Evolutionary conservation across 2,797 vertebrate genomes (phyloP), one percentile per base, ranked within the genome.

Genomic region (Synaphobranchus kaupii): DNA sequence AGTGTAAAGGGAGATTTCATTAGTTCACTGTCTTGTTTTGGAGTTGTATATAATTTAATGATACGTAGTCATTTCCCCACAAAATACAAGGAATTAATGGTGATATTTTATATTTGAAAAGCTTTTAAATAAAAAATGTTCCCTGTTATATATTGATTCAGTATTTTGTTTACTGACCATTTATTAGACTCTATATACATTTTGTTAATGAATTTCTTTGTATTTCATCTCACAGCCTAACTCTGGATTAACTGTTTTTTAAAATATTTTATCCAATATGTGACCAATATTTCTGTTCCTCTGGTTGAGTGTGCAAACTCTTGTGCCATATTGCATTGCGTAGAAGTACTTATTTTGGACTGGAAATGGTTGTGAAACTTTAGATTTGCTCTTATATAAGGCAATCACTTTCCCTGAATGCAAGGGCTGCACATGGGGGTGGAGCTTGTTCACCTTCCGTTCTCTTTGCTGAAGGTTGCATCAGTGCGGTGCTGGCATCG

Each of bases 371-470:
- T 31, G 3, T 20, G 4, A 13, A 44, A 28, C 47, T 82, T 82
- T 81, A 50, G 7, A 50, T 47, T 81, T 50, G 47, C 2, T 82
- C 6, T 82, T 56, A 83, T 34, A 34, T 83, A 56, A 56, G 78
- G 22, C 22, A 9, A 50, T 81, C 28, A 25, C 25, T 54, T 83
- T 34, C 28, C 52, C 82, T 83, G 82, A 54, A 31, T 34, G n/a
- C 52, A 31, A 54, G n/a, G n/a, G 4, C 78, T 54, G 50, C 54
- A 66, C 50, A 25, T 17, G 44, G 44, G 48, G 34, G 47, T 47
- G 71, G 22, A 39, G 83, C 73, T n/a, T 28, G 68, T 85, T 90
- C 88, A 93, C 87, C 94, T 94, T 95, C 93, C 91, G 90, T 91
- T 92, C 90, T 89, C 86, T 90, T 90, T 87, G 90, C 87, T 92